Base-by-base conservation (phyloP, 2,113 vertebrate species). In the Gopherus evgoodei region DNA sequence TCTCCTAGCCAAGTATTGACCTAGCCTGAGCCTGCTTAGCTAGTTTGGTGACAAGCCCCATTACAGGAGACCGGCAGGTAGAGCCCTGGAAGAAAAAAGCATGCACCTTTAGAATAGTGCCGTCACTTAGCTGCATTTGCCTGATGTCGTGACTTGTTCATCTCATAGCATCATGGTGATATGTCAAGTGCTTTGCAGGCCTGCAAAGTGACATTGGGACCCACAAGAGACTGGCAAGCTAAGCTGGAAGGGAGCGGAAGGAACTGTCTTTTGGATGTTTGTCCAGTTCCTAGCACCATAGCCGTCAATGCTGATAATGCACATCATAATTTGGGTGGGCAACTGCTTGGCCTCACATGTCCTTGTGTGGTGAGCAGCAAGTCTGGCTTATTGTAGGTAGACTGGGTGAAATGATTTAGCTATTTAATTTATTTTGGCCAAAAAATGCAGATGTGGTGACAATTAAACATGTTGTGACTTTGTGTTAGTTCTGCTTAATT, bases 181-280 rank as follows among this genome's bases (percentile, higher is more conserved):
- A 0, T 3, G 24, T 49, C 0, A 0, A 44, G 22, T 0, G 25
- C 35, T 10, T 27, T 19, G 81, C 59, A 27, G 53, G 8, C 53
- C 35, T 56, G 54, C 11, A 35, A 49, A 0, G 0, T 22, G 81
- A 44, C 35, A 35, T 83, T 31, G 29, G 56, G 76, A 53, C 54
- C 50, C 31, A 16, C 0, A 4, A 22, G 1, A n/a, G 35, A 69
- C 65, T n/a, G 31, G 1, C 35, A 0, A 0, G 57, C 62, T 57
- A 50, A 91, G 44, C 65, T 72, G 85, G 27, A 21, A 38, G 85
- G 57, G 50, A 72, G 65, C 25, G 9, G 8, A 42, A 69, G 79
- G n/a, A n/a, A n/a, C n/a, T 22, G 17, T 5, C 27, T n/a, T 38
- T 22, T 72, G 21, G n/a, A 5, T 38, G n/a, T 72, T 72, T 11